A percentile compares a stretch with the other conserved stretches of the same genome.
Conservation (phyloP, 2,888 invertebrate genomes). For the Malthinus flaveolus region DNA sequence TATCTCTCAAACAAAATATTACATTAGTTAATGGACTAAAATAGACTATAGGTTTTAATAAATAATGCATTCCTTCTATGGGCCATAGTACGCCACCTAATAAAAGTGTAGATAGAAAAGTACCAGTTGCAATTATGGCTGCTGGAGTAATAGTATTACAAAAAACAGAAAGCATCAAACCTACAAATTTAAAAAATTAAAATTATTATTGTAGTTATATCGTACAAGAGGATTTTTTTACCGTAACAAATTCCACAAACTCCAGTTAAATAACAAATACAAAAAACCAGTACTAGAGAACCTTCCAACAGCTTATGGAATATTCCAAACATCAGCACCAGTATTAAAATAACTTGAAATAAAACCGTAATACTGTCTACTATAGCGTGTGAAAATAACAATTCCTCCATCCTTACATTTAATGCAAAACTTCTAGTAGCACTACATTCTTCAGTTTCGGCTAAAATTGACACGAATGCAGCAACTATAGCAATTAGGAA, state of each 20-base stretch:
- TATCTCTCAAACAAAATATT: slow-evolving; percentile 84
- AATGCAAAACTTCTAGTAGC: neutral
- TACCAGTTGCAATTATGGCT: slow-evolving; percentile 82
- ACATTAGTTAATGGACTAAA: slow-evolving; percentile 85
- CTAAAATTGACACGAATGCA: slow-evolving; percentile 4
- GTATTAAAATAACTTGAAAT: slow-evolving; percentile 63
- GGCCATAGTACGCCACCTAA: slow-evolving; percentile 94
- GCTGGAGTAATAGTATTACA: slow-evolving; percentile 83
- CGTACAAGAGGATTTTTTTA: too few relatives aligned
- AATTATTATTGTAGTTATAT: neutral
- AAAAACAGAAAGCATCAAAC: slow-evolving; percentile 79
- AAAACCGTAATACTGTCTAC: neutral
- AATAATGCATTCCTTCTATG: slow-evolving; percentile 84
- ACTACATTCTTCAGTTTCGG: slow-evolving; percentile 11
- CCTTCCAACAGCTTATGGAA: slow-evolving; percentile 81
- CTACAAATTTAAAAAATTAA: slow-evolving; percentile 59
- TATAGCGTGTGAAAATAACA: slow-evolving; percentile 20
- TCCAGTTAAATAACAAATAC: slow-evolving; percentile 79
- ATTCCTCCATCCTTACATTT: neutral
- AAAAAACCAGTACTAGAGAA: slow-evolving; percentile 71
- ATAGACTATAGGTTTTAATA: slow-evolving; percentile 65
- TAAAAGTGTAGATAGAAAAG: slow-evolving; percentile 83
- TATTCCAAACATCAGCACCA: slow-evolving; percentile 75
- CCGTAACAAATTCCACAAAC: slow-evolving; percentile 93
- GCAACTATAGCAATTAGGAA: neutral